Conservation (phyloP, 2,888 invertebrate species). For the Athrips mouffetella region DNA sequence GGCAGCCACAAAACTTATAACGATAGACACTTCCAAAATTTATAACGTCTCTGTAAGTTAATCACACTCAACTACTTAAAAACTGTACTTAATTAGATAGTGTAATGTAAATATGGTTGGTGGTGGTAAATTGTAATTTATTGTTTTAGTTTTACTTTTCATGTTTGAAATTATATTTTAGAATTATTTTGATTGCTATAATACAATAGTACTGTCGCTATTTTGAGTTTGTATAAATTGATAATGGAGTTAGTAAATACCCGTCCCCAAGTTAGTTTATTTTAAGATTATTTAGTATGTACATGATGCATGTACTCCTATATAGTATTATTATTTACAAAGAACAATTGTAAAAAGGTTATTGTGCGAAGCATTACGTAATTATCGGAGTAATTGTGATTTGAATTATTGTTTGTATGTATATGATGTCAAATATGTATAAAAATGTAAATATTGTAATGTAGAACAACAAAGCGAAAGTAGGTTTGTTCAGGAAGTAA, state of each 20-base stretch:
- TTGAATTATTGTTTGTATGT: conserved; percentile 14
- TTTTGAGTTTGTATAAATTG: neutral
- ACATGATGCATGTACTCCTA: neutral
- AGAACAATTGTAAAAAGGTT: neutral
- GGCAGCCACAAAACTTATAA: conserved; percentile 52
- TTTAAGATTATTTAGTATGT: neutral
- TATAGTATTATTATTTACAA: neutral
- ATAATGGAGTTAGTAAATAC: no score
- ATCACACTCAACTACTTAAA: no score
- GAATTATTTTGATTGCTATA: no score
- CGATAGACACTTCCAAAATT: conserved; percentile 73
- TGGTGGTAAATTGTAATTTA: conserved; percentile 42
- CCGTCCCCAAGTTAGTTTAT: neutral
- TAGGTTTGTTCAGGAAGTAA: conserved; percentile 3
- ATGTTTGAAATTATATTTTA: neutral
- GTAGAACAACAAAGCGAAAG: conserved; percentile 9
- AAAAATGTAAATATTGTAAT: conserved; percentile 14
- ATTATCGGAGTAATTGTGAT: conserved; percentile 3
- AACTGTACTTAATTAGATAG: conserved; percentile 53
- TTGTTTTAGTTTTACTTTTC: neutral
- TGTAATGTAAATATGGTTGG: conserved; percentile 56
- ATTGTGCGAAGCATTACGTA: conserved; percentile 17
- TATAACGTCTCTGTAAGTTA: conserved; percentile 66
- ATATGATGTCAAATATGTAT: conserved; percentile 11
- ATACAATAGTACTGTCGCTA: neutral